These are phyloP conservation scores for Pan paniscus DNA, from an alignment of 2,113 vertebrate species.

Conservation along the genomic window DNA sequence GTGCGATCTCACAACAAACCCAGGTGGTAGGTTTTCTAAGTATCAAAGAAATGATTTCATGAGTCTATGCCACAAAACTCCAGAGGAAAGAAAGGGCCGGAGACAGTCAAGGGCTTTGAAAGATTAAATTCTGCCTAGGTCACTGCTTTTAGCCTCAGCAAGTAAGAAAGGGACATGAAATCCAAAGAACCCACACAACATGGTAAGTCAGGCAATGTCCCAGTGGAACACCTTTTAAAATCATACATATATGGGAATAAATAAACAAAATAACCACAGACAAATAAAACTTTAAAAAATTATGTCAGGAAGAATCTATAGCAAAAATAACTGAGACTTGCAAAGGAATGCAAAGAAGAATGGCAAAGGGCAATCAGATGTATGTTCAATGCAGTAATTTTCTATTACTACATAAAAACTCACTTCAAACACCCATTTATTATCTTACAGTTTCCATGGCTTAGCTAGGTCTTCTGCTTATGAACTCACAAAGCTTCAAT, in stretches of 20 bases:
- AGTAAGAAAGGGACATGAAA: background rate
- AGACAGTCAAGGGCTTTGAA: background rate
- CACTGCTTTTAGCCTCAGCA: background rate
- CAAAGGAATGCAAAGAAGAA: background rate
- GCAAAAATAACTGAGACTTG: background rate
- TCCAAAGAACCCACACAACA: background rate
- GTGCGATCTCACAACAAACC: background rate
- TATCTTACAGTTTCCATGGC: background rate
- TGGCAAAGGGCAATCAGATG: background rate
- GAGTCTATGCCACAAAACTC: background rate
- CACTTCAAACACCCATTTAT: background rate
- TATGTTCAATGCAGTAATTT: background rate
- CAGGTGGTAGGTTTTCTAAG: background rate
- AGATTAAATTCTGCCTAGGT: background rate
- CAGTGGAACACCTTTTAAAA: background rate
- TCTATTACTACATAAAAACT: background rate
- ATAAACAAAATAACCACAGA: background rate
- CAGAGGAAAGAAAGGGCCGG: background rate
- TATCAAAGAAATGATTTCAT: background rate
- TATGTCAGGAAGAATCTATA: background rate
- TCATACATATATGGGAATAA: background rate
- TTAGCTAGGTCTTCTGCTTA: background rate
- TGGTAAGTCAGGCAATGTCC: background rate
- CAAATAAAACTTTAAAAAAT: background rate
- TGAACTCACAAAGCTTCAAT: background rate